Evolutionary conservation across 2,888 invertebrate species (phyloP).

Genomic region (Buathra laborator): DNA sequence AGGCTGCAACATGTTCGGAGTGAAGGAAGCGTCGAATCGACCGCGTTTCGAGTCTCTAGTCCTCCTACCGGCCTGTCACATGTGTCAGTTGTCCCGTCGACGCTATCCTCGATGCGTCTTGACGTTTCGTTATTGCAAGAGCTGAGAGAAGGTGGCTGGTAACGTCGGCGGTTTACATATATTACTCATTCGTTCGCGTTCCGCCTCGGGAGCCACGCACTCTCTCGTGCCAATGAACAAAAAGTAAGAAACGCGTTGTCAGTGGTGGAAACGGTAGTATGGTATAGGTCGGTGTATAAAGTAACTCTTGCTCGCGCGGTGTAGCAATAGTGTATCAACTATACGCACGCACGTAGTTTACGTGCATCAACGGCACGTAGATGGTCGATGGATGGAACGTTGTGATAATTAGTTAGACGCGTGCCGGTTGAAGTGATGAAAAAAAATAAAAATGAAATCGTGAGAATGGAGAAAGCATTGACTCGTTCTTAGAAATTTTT

Average conservation of each 20-base stretch:
- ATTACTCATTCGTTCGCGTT: background rate
- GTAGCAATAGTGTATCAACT: background rate
- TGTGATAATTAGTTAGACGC: background rate
- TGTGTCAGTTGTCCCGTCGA: constrained; percentile 75
- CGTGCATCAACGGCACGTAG: background rate
- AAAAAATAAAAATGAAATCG: background rate
- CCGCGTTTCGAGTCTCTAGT: constrained; percentile 43
- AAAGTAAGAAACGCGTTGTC: background rate
- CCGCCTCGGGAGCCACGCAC: background rate
- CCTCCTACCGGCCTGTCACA: constrained; percentile 76
- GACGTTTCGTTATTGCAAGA: constrained; percentile 16
- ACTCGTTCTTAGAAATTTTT: background rate
- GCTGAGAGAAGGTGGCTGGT: constrained; percentile 7
- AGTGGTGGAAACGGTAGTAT: background rate
- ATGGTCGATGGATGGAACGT: background rate
- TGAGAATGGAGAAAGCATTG: background rate
- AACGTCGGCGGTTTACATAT: background rate
- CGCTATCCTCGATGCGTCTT: constrained; percentile 59
- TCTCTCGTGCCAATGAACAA: constrained; percentile 25
- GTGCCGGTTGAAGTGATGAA: too few species aligned
- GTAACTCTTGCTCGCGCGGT: background rate
- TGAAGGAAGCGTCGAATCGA: constrained; percentile 66
- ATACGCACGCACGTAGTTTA: background rate
- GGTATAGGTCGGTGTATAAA: too few species aligned
- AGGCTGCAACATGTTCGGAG: constrained; percentile 33